These are phyloP conservation scores for Pachypeltis micranthus DNA, from an alignment of 1,140 invertebrate species.

Conservation along the genomic window DNA sequence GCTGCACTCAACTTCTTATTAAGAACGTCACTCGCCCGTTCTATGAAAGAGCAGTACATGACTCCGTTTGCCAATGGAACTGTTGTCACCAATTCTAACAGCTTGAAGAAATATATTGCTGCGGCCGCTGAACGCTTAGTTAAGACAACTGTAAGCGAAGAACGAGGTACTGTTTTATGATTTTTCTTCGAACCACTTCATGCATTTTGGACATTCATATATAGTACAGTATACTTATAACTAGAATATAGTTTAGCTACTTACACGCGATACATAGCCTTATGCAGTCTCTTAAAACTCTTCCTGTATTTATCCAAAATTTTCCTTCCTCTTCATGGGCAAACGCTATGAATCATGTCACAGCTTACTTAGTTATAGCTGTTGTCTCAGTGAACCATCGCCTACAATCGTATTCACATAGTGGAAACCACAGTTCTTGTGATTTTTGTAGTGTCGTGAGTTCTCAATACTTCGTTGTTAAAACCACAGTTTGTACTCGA, in stretches of 20 bases:
- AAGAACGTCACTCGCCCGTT: conserved; percentile 39
- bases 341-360: too few relatives aligned
- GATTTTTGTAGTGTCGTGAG: too few relatives aligned
- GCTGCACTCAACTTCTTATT: conserved; percentile 41
- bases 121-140: conserved; percentile 40
- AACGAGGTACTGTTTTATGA: conserved; percentile 9
- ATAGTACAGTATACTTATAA: background rate
- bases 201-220: background rate
- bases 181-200: background rate
- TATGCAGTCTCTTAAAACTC: too few relatives aligned
- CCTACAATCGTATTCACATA: too few relatives aligned
- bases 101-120: conserved; percentile 46
- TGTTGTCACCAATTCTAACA: conserved; percentile 38
- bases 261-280: too few relatives aligned
- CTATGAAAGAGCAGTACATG: conserved; percentile 37
- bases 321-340: too few relatives aligned
- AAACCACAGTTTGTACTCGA: too few relatives aligned
- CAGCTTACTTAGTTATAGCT: too few relatives aligned
- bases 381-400: too few relatives aligned
- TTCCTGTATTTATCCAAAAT: too few relatives aligned
- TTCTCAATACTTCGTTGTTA: too few relatives aligned
- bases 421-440: too few relatives aligned
- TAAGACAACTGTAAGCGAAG: conserved; percentile 23
- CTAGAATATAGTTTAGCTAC: background rate
- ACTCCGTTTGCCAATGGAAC: conserved; percentile 28